Evolutionary conservation across 2,888 invertebrate species (phyloP), one percentile per base, ranked within the genome.

Genomic region (Microplitis manilae): DNA sequence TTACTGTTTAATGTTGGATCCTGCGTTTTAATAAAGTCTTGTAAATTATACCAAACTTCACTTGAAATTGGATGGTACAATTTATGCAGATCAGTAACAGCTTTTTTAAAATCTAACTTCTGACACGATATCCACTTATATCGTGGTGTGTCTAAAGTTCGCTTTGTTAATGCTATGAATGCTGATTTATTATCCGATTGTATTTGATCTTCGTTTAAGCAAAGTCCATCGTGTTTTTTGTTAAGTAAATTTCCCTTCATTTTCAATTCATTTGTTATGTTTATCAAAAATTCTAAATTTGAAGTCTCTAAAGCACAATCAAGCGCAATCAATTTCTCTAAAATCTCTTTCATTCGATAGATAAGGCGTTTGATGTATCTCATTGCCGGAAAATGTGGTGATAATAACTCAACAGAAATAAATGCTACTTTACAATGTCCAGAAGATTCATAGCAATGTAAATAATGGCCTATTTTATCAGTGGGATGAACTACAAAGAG

Each of bases 61-160:
- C 15, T 61, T 39, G 6, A 7, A 38, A 62, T 17, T 17, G 17
- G 17, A 8, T 62, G n/a, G 1, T 7, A n/a, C 17, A 72, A 39
- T 17, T 40, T 39, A 0, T 6, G 6, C 8, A 17, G n/a, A 13
- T 40, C 50, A 30, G 8, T 60, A 1, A 62, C 40, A 6, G 39
- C 61, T 40, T 30, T 59, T 38, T 6, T 60, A 38, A 6, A 61
- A 30, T n/a, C 7, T 9, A 72, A 39, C 41, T 40, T 62, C n/a
- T 72, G 62, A 20, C 72, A 72, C 1, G 72, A 72, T 30, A 72
- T 17, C 41, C 72, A 72, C 15, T 40, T 72, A 40, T 38, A 62
- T n/a, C 9, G 6, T 6, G 72, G 62, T 9, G n/a, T 15, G 5
- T 62, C 62, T 39, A 72, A 20, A 39, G 62, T 64, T 8, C 62